phyloP scores from a whole-genome alignment of 2,888 invertebrate genomes.

The Drosophila affinis region DNA sequence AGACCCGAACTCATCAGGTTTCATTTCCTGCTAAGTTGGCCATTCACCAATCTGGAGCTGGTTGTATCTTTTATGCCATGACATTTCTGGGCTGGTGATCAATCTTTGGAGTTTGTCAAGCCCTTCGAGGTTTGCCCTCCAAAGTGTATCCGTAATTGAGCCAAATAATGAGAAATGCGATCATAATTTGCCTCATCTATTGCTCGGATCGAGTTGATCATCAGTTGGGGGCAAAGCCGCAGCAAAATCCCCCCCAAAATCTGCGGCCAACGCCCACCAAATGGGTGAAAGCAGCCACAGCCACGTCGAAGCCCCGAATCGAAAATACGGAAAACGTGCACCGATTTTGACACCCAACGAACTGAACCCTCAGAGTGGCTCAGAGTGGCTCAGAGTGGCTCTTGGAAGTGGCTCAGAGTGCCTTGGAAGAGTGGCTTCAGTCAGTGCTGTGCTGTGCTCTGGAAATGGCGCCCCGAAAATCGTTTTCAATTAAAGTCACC shows the following conservation, averaged over 20 bases:
- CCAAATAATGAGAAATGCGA: conserved; percentile 29
- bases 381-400: too few species aligned
- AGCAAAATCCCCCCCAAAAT: conserved; percentile 35
- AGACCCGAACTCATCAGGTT: conserved; percentile 14
- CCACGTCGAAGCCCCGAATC: conserved; percentile 17
- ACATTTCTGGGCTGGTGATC: conserved; percentile 13
- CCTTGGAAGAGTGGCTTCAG: conserved; percentile 48
- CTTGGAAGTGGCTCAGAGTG: not conserved
- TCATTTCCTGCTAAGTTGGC: conserved; percentile 15
- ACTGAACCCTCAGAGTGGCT: conserved; percentile 5
- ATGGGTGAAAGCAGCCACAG: conserved; percentile 73
- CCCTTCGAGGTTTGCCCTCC: conserved; percentile 20
- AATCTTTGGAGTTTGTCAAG: conserved; percentile 22
- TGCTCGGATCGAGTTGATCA: conserved; percentile 31
- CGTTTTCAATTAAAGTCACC: conserved; percentile 53
- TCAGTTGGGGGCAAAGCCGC: conserved; percentile 32
- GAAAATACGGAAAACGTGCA: conserved; percentile 59
- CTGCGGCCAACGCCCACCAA: conserved; percentile 60
- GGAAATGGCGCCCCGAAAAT: conserved; percentile 51
- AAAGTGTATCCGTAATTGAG: conserved; percentile 23
- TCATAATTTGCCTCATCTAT: conserved; percentile 31
- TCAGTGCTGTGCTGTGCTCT: conserved; percentile 8
- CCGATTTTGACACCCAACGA: conserved; percentile 69
- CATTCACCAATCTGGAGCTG: conserved; percentile 10
- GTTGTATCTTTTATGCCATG: conserved; percentile 1